phyloP scores from a whole-genome alignment of 1,140 invertebrate genomes.

The Belonocnema kinseyi region DNA sequence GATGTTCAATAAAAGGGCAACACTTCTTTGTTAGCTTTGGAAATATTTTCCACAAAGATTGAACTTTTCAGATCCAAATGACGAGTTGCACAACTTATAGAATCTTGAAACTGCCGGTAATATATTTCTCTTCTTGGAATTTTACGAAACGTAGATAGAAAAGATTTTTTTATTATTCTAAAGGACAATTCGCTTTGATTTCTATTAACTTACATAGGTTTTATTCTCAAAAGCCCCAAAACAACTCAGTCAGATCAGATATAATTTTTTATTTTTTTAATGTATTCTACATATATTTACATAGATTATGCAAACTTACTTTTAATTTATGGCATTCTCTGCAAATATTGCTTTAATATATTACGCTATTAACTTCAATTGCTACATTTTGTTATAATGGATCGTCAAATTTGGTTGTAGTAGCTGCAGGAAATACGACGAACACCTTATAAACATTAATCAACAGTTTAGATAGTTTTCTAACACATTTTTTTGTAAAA shows the following conservation, averaged over 20 bases:
- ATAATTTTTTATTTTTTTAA: background rate
- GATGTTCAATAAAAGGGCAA: slow-evolving; percentile 39
- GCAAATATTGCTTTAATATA: background rate
- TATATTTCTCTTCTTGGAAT: slow-evolving; percentile 40
- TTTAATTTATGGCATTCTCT: background rate
- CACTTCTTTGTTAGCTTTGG: slow-evolving; percentile 39
- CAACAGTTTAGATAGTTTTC: too few species aligned
- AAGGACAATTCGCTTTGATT: background rate
- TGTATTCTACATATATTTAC: background rate
- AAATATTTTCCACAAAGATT: slow-evolving; percentile 33
- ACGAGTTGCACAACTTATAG: slow-evolving; percentile 41
- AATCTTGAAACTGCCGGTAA: slow-evolving; percentile 33
- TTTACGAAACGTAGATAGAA: slow-evolving; percentile 38
- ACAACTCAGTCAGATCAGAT: slow-evolving; percentile 64
- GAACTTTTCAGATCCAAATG: slow-evolving; percentile 33
- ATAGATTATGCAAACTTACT: background rate
- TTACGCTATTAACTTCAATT: background rate
- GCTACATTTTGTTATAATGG: background rate
- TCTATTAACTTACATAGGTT: slow-evolving; percentile 76
- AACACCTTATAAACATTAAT: background rate
- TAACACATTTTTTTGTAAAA: background rate
- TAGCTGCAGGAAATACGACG: background rate
- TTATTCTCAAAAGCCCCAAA: slow-evolving; percentile 76
- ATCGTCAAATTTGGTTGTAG: slow-evolving; percentile 1
- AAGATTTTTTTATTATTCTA: background rate